Conservation (phyloP, 2,113 vertebrate genomes). For the Syngnathus scovelli region DNA sequence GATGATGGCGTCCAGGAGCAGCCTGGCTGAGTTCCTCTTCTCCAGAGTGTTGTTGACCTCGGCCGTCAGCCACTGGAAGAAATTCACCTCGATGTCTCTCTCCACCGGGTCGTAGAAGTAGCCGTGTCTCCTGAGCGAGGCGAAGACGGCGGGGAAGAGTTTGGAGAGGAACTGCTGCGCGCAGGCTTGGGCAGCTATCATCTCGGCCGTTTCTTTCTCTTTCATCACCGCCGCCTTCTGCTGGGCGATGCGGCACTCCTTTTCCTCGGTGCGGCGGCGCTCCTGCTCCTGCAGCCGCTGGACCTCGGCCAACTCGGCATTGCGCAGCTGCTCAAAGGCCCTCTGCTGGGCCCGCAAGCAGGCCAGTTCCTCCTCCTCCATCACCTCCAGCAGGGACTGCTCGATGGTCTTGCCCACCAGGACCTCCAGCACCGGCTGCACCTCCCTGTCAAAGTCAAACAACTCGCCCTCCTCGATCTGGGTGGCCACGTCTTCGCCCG, state of each 20-base stretch:
- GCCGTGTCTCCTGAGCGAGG: slow-evolving; percentile 75
- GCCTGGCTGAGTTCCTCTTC: slow-evolving; percentile 68
- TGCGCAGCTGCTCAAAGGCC: slow-evolving; percentile 72
- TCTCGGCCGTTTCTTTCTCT: slow-evolving; percentile 77
- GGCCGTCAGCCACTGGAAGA: slow-evolving; percentile 83
- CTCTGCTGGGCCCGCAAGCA: slow-evolving; percentile 70
- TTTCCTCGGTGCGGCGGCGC: slow-evolving; percentile 76
- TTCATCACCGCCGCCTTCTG: slow-evolving; percentile 71
- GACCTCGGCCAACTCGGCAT: slow-evolving; percentile 80
- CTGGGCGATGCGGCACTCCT: slow-evolving; percentile 78
- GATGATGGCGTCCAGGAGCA: slow-evolving; percentile 71
- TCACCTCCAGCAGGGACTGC: slow-evolving; percentile 87
- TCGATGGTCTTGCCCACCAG: slow-evolving; percentile 89
- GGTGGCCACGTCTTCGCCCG: slow-evolving; percentile 81
- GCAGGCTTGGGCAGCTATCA: slow-evolving; percentile 80
- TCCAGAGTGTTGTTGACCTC: slow-evolving; percentile 75
- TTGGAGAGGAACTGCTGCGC: slow-evolving; percentile 78
- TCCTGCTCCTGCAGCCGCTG: slow-evolving; percentile 87
- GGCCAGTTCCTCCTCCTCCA: slow-evolving; percentile 92
- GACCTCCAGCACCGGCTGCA: slow-evolving; percentile 83
- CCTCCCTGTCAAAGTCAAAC: slow-evolving; percentile 91
- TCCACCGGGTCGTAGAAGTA: slow-evolving; percentile 87
- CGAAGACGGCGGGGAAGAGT: slow-evolving; percentile 80
- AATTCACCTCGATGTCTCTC: slow-evolving; percentile 84
- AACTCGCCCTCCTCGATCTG: slow-evolving; percentile 92